phyloP scores from a whole-genome alignment of 2,888 invertebrate genomes.

The Macrophya alboannulata region DNA sequence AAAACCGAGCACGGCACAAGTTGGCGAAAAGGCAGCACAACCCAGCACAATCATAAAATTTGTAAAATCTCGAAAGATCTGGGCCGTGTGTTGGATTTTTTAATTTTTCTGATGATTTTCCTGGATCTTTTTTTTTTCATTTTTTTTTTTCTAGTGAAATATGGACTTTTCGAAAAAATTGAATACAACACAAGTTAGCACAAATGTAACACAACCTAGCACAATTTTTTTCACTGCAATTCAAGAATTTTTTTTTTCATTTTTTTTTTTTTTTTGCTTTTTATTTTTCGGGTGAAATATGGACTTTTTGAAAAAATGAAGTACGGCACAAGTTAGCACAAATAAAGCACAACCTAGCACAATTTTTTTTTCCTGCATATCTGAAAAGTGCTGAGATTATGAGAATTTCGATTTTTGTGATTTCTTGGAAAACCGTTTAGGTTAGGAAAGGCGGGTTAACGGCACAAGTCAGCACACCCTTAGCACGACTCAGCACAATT shows the following conservation, averaged over 20 bases:
- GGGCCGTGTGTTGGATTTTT: too few species aligned
- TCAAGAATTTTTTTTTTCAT: too few species aligned
- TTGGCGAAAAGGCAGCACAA: too few species aligned
- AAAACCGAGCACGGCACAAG: too few species aligned
- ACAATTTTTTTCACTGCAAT: too few species aligned
- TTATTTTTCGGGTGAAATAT: neutral
- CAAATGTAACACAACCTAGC: too few species aligned
- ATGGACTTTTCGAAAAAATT: too few species aligned
- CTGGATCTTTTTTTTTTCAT: too few species aligned
- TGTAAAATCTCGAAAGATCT: too few species aligned
- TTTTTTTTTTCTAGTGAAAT: neutral
- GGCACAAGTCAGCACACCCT: neutral
- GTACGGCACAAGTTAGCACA: conserved; percentile 11
- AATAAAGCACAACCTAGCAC: neutral
- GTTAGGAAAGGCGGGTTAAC: neutral
- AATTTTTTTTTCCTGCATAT: neutral
- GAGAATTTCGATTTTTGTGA: neutral
- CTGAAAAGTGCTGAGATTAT: neutral
- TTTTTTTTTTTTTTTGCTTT: neutral
- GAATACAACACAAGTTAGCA: too few species aligned
- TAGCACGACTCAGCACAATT: neutral
- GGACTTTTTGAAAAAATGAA: neutral
- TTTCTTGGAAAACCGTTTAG: neutral
- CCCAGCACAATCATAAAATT: too few species aligned
- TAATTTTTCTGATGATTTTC: too few species aligned